Percentiles rank a stretch among this genome's conserved stretches.
These are phyloP conservation scores for Prorops nasuta DNA, from an alignment of 1,140 invertebrate species.

Conservation along the genomic window DNA sequence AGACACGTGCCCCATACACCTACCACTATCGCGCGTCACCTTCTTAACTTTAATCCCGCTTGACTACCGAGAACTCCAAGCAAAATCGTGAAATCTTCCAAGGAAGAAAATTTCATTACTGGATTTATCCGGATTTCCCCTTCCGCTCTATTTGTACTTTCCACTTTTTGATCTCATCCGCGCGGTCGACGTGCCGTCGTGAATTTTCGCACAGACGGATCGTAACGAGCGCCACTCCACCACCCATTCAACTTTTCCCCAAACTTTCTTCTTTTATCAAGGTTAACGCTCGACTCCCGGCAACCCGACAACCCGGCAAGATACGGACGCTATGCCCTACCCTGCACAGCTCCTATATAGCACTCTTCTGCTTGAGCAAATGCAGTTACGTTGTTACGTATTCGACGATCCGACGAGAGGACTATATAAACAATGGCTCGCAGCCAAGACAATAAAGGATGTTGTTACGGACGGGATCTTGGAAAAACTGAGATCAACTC, in stretches of 20 bases:
- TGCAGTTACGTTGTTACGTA: no score
- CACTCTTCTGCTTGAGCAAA: no score
- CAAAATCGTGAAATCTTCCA: constrained; percentile 13
- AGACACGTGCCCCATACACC: constrained; percentile 13
- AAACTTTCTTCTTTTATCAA: constrained; percentile 11
- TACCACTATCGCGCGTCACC: constrained; percentile 8
- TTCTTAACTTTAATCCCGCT: no score
- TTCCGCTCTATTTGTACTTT: constrained; percentile 2
- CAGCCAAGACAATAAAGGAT: no score
- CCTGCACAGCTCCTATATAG: no score
- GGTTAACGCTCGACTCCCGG: constrained; percentile 10
- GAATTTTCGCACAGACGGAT: constrained; percentile 10
- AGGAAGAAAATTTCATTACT: constrained; percentile 18
- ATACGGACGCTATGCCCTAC: no score
- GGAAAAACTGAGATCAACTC: no score
- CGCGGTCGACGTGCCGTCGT: neutral
- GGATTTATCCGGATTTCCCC: neutral
- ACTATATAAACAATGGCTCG: no score
- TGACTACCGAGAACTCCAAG: no score
- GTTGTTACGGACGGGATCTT: no score
- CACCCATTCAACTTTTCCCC: constrained; percentile 16
- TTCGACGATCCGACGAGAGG: no score
- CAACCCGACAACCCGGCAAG: neutral
- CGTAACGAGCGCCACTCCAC: constrained; percentile 8
- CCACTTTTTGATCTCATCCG: neutral